Evolutionary conservation across 2,888 invertebrate species (phyloP), one percentile per base, ranked within the genome.

Genomic region (Tipula confusa): DNA sequence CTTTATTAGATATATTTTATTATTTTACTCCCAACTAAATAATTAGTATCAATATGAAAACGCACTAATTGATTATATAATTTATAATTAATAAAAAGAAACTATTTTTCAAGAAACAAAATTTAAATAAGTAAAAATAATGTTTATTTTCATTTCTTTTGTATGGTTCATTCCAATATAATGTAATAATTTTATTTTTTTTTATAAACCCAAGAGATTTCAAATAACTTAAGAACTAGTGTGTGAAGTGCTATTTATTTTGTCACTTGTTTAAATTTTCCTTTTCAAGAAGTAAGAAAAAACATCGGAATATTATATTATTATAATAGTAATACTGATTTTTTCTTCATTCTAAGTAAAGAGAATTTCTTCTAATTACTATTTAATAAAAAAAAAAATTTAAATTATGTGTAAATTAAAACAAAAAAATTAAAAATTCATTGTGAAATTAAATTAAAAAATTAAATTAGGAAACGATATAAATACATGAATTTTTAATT

Each of bases 111-210:
- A 64, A 18, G 64, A 64, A 64, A 64, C 11, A 64, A 64, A 64
- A 64, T 64, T 64, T 64, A 64, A 64, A 48, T 48, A 48, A 64
- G 64, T 64, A 64, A 64, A 43, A 64, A 64, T 64, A 64, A 64
- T 24, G 64, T 64, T 64, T 64, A 64, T 64, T 64, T 64, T 64
- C 9, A 64, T 9, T 64, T 64, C 24, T 24, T 43, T 64, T 64
- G 24, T 36, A 43, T 24, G 64, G 24, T 64, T 64, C 15, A 43
- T n/a, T 43, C 43, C 43, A 43, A 43, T 43, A n/a, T n/a, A n/a
- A n/a, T 7, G 43, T 43, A 64, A 24, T 64, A 64, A 64, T 9
- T 38, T 38, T 38, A 13, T 64, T 64, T 64, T 18, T n/a, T 64
- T 64, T 24, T 64, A 64, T 64, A 64, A 64, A 64, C 18, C 64